Evolutionary conservation across 2,113 vertebrate genomes (phyloP), one percentile per base, ranked within the genome.

Genomic region (Tupaia tana): DNA sequence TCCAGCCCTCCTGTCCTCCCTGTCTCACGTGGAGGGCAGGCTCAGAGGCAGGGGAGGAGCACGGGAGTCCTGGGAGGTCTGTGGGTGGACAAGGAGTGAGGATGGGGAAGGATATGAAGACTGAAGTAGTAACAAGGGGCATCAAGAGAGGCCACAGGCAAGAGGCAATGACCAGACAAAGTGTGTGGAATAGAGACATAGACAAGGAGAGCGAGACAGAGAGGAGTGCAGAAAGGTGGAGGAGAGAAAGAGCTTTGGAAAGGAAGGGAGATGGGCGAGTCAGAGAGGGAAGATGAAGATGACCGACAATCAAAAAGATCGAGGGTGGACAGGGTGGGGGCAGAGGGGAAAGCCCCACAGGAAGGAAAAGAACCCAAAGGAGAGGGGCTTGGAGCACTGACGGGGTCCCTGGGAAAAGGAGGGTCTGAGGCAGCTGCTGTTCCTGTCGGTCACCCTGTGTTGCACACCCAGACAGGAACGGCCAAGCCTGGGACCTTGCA

Each of bases 291-390:
- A 6, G 43, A 2, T 2, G 52, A 12, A 22, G 61, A 19, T 6
- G 43, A 14, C 18, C 2, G 20, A 7, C 1, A 5, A 8, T 13
- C n/a, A 7, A 6, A 3, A 71, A 14, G 13, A 0, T 16, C 1
- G 43, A 43, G 1, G 63, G 64, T 1, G 1, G 58, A 19, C 8
- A 10, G 19, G 7, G 10, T 3, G 66, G 22, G 61, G 11, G 4
- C 24, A 25, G n/a, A 43, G 43, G 73, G 27, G 71, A 22, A 43
- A 13, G 6, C 20, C 61, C 7, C 18, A 14, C 9, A 59, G n/a
- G 12, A 7, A 3, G 27, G 6, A n/a, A 24, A 6, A 25, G 58
- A 52, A 4, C 16, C 3, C 4, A 2, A 10, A 79, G 9, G 31
- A 6, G 7, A 8, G 18, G 10, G 31, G 5, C 52, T 20, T 3